Evolutionary conservation across 2,113 vertebrate genomes (phyloP), one percentile per base, ranked within the genome.

Genomic region (Bostrychus sinensis): DNA sequence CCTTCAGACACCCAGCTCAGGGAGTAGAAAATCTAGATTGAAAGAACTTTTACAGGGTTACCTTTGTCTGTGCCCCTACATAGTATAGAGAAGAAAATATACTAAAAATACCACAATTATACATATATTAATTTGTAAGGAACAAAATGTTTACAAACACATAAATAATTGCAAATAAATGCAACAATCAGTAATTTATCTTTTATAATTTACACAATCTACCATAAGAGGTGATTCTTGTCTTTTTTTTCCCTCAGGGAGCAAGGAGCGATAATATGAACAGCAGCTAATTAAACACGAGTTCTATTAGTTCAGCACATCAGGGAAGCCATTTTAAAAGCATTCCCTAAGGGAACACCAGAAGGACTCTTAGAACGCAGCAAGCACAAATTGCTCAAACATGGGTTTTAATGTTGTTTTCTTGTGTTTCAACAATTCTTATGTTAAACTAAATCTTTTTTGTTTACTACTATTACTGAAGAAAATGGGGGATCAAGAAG

Each of bases 281-380:
- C 77, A 23, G 62, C 66, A 86, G 80, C 89, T 91, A 92, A 91
- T 93, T 92, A 92, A 91, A 86, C 53, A 46, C 75, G 17, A 70
- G 70, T 65, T 53, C 70, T 74, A 86, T 87, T 87, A 84, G 74
- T 84, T 78, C 72, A 55, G 86, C 89, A 88, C 87, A 80, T 79
- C 82, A 80, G 82, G 83, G 83, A 89, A 82, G 79, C 81, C 70
- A 76, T 86, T 90, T 89, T 66, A 77, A 67, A 84, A 74, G 17
- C 22, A 63, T 70, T 83, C 83, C 85, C 80, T 39, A 32, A 79
- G 82, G 86, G 61, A 62, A 38, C 73, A 80, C 62, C 73, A 87
- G 66, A 81, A n/a, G 72, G 74, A 77, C 70, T 78, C 84, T n/a
- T n/a, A n/a, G n/a, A n/a, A n/a, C n/a, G n/a, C n/a, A n/a, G n/a